phyloP scores from a whole-genome alignment of 2,888 invertebrate species.

The Ochlodes sylvanus region DNA sequence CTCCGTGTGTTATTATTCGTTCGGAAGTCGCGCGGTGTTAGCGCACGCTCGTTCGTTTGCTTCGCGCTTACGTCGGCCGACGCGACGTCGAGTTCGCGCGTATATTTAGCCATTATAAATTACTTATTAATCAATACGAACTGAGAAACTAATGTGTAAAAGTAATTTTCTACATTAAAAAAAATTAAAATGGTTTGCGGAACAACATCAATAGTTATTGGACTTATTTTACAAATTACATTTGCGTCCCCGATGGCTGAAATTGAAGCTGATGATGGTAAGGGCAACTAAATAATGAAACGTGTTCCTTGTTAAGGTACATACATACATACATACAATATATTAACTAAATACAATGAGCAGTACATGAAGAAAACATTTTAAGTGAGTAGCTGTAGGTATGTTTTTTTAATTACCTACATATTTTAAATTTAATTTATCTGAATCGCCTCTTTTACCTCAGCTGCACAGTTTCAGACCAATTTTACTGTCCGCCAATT shows the following conservation, averaged over 20 bases:
- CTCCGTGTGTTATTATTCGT: slow-evolving; percentile 46
- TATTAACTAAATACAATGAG: too few relatives aligned
- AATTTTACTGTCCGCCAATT: too few relatives aligned
- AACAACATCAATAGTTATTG: slow-evolving; percentile 60
- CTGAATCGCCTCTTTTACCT: too few relatives aligned
- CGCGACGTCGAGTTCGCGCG: slow-evolving; percentile 38
- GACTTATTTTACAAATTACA: slow-evolving; percentile 68
- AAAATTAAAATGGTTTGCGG: slow-evolving; percentile 57
- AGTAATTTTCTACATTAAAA: neutral
- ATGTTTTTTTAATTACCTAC: too few relatives aligned
- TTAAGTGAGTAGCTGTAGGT: too few relatives aligned
- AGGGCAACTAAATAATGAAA: slow-evolving; percentile 47
- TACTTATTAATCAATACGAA: neutral
- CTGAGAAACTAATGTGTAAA: slow-evolving; percentile 7
- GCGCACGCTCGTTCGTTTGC: slow-evolving; percentile 42
- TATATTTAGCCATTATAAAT: slow-evolving; percentile 19
- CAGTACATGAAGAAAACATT: too few relatives aligned
- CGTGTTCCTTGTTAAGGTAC: neutral
- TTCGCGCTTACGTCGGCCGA: slow-evolving; percentile 10
- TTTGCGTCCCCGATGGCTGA: slow-evolving; percentile 71
- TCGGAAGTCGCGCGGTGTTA: slow-evolving; percentile 43
- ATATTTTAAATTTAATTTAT: too few relatives aligned
- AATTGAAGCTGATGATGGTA: slow-evolving; percentile 75
- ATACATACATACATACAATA: neutral
- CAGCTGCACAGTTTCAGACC: too few relatives aligned